A percentile compares a stretch with the other conserved stretches of the same genome.
Conservation (phyloP, 2,888 invertebrate species). For the Pasiphila rectangulata region DNA sequence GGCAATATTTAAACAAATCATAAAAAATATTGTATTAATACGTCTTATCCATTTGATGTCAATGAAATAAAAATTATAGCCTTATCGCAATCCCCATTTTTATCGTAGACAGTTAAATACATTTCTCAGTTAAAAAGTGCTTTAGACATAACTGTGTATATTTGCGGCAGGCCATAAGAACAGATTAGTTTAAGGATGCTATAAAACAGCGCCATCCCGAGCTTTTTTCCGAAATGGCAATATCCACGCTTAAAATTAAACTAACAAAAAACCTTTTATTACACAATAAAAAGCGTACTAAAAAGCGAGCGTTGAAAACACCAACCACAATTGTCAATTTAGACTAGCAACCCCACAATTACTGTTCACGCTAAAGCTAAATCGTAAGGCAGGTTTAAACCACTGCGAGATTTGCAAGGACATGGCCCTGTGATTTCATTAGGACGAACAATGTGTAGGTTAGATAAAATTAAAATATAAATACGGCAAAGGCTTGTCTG, state of each 20-base stretch:
- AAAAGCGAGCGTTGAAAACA: constrained; percentile 19
- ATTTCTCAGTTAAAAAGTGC: no score
- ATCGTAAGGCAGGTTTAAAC: constrained; percentile 17
- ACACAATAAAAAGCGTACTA: constrained; percentile 18
- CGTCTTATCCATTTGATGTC: no score
- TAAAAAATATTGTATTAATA: no score
- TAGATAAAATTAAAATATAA: background rate
- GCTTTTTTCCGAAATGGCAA: constrained; percentile 6
- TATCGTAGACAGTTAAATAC: no score
- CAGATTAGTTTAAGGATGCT: constrained; percentile 19
- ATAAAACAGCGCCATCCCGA: constrained; percentile 15
- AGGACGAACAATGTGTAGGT: constrained; percentile 1
- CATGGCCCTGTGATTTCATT: constrained; percentile 25
- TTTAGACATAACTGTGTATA: background rate
- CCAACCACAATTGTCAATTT: constrained; percentile 29
- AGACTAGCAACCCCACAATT: constrained; percentile 28
- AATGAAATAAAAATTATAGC: no score
- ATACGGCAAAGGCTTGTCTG: background rate
- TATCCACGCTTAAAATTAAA: constrained; percentile 19
- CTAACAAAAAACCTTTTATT: constrained; percentile 23
- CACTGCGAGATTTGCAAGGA: constrained; percentile 20
- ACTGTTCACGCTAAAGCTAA: constrained; percentile 23
- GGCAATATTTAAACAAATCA: no score
- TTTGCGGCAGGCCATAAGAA: constrained; percentile 12
- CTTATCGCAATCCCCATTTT: no score